These are phyloP conservation scores for Myiopsitta monachus DNA, from an alignment of 2,113 vertebrate genomes.

Conservation along the genomic window DNA sequence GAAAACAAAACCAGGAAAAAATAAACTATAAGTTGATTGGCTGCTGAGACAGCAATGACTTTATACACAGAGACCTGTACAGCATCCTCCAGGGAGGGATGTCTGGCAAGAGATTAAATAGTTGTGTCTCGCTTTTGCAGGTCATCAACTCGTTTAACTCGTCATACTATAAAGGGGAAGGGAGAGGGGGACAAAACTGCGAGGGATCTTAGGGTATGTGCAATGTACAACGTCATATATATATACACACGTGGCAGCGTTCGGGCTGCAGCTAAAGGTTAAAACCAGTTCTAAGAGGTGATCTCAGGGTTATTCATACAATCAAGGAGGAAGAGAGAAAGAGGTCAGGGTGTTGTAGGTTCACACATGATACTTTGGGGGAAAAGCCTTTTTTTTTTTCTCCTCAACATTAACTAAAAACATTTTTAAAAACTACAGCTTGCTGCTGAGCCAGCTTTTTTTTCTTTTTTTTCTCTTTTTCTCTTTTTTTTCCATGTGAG, in stretches of 20 bases:
- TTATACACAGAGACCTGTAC: constrained; percentile 87
- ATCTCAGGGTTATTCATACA: constrained; percentile 99
- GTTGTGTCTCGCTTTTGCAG: constrained; percentile 85
- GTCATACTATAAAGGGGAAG: constrained; percentile 80
- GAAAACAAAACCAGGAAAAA: constrained; percentile 82
- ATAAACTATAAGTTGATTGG: constrained; percentile 87
- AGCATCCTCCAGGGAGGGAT: constrained; percentile 81
- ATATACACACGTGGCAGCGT: constrained; percentile 99
- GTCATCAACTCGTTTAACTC: constrained; percentile 84
- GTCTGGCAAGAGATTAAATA: constrained; percentile 88
- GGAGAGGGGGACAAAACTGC: constrained; percentile 85
- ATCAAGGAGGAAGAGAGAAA: constrained; percentile 99
- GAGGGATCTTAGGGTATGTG: constrained; percentile 86
- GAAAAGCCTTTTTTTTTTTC: constrained; percentile 91
- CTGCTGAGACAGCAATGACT: constrained; percentile 89
- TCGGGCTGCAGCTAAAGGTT: constrained; percentile 93
- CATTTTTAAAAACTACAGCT: constrained; percentile 97
- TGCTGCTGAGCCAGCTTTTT: constrained; percentile 91
- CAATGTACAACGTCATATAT: constrained; percentile 99
- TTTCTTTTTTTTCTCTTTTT: neutral
- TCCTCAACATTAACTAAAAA: constrained; percentile 96
- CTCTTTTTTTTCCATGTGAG: constrained; percentile 85
- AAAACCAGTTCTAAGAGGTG: constrained; percentile 99
- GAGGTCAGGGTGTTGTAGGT: constrained; percentile 99
- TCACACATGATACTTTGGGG: constrained; percentile 99